Evolutionary conservation across 2,113 vertebrate genomes (phyloP).

Genomic region (Sander vitreus): DNA sequence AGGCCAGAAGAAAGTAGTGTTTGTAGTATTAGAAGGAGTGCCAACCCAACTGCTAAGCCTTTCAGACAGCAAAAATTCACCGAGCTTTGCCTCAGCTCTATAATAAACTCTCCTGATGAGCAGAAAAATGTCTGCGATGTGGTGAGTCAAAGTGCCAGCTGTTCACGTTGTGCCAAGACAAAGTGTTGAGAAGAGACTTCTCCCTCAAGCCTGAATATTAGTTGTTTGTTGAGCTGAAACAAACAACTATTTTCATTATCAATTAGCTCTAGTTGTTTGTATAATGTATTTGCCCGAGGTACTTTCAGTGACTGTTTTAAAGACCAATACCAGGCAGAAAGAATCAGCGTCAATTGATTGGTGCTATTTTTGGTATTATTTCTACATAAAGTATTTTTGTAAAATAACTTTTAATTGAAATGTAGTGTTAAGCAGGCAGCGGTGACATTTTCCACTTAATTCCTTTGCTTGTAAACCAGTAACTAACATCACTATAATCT

Average conservation of each 20-base stretch:
- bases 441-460: background rate
- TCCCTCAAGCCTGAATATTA: background rate
- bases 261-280: background rate
- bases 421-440: background rate
- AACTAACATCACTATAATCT: background rate
- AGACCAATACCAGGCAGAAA: background rate
- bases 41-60: background rate
- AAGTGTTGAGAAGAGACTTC: constrained; percentile 4
- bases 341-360: background rate
- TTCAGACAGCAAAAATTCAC: background rate
- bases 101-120: constrained; percentile 44
- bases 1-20: background rate
- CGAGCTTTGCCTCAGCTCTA: background rate
- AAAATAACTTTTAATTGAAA: background rate
- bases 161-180: constrained; percentile 31
- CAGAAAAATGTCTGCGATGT: constrained; percentile 66
- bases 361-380: background rate
- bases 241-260: background rate
- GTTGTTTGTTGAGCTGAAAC: background rate
- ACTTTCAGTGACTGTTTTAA: background rate
- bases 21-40: constrained; percentile 4
- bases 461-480: background rate
- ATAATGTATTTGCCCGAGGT: background rate
- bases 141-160: constrained; percentile 45
- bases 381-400: background rate